Evolutionary conservation across 2,888 invertebrate genomes (phyloP), one percentile per base, ranked within the genome.

Genomic region (Malthinus seriepunctatus): DNA sequence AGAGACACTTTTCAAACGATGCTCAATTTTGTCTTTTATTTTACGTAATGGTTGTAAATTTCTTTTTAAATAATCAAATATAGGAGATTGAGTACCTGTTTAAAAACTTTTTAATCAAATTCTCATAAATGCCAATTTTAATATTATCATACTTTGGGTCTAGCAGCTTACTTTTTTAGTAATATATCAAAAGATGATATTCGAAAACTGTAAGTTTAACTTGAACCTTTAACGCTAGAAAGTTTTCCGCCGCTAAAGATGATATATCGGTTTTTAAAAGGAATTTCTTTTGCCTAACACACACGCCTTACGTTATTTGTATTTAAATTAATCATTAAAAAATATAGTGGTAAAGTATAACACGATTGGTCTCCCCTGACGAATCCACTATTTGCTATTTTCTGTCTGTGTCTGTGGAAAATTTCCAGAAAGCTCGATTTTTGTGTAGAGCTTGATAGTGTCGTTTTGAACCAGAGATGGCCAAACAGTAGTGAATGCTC

Each of bases 131-230:
- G 64, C 65, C 65, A 66, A 64, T 66, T 67, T 62, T 66, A 66
- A 64, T 66, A 66, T 64, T 65, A 64, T 61, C 64, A 51, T 56
- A 59, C 56, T 61, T 23, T 52, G 51, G 44, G 50, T 39, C 37
- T 37, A 60, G 49, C 57, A 23, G 23, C 23, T 23, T 60, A 52
- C 60, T 65, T 72, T 70, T 71, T 64, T 60, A 64, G 72, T 72
- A 70, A 75, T 75, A 75, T 75, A 74, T 75, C 74, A 75, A 71
- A 72, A 70, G 73, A 75, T 73, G 73, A 71, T 73, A 73, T 73
- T 75, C 73, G 67, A 69, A 73, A 73, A 74, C 68, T 67, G 71
- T 71, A 74, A 42, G 75, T 73, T 74, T 73, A 57, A 74, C 73
- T 76, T 70, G 72, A 74, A 71, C 72, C 74, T 73, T 75, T 73